Conservation (phyloP, 1,140 invertebrate genomes). For the Drosophila pseudoobscura region DNA sequence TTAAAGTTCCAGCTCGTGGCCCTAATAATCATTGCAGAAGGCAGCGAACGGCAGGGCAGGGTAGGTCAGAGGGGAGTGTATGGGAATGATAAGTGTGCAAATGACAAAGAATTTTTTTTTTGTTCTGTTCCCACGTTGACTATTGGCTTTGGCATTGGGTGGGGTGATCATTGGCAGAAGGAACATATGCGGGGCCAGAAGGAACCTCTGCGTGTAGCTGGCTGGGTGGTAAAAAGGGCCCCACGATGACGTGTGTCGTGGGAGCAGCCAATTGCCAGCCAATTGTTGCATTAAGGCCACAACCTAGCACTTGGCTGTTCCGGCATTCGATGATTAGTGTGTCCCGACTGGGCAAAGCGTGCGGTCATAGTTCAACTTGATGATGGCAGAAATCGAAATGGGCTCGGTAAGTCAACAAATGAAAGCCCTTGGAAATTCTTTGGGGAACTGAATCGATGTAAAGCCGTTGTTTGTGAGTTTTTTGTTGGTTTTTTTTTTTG, state of each 20-base stretch:
- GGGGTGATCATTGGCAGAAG: neutral
- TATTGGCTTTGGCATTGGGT: conserved; percentile 13
- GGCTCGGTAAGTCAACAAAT: conserved; percentile 36
- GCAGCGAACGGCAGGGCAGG: neutral
- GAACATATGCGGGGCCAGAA: neutral
- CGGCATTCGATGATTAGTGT: conserved; percentile 22
- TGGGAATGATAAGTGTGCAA: no score
- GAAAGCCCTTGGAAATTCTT: no score
- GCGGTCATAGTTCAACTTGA: conserved; percentile 40
- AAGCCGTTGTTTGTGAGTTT: neutral
- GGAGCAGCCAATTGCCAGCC: conserved; percentile 53
- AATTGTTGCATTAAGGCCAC: conserved; percentile 64
- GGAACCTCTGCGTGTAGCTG: neutral
- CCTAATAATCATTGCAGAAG: no score
- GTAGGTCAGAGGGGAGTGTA: neutral
- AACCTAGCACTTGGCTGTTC: neutral
- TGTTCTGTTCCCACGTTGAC: neutral
- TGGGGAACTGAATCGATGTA: no score
- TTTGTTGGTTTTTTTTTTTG: no score
- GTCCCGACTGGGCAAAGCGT: conserved; percentile 41
- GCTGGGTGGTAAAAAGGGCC: conserved; percentile 3
- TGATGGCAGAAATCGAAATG: conserved; percentile 35
- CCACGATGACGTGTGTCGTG: conserved; percentile 44
- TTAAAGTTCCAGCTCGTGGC: no score
- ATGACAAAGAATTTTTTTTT: no score